These are phyloP conservation scores for Corythoichthys haematopterus DNA, from an alignment of 2,113 vertebrate genomes.

Conservation along the genomic window DNA sequence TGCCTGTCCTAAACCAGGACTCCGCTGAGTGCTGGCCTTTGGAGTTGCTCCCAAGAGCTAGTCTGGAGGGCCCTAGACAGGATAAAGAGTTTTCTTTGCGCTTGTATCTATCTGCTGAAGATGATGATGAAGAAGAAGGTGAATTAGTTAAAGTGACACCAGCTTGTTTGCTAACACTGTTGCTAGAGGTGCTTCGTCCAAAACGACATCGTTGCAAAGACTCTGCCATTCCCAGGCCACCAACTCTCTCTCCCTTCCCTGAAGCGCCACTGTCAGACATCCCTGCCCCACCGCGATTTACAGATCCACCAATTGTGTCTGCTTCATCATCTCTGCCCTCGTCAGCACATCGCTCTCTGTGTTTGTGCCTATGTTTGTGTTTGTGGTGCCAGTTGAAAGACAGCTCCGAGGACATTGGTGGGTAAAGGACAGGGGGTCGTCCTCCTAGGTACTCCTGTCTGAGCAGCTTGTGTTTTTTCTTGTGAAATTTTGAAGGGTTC, in stretches of 20 bases:
- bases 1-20: constrained; percentile 72
- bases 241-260: constrained; percentile 59
- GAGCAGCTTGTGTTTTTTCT: constrained; percentile 97
- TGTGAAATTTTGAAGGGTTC: constrained; percentile 95
- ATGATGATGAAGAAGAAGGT: constrained; percentile 75
- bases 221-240: constrained; percentile 75
- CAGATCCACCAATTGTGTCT: constrained; percentile 36
- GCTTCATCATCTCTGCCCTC: constrained; percentile 61
- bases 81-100: constrained; percentile 72
- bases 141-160: constrained; percentile 67
- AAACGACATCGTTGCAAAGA: constrained; percentile 89
- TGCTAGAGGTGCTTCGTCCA: constrained; percentile 76
- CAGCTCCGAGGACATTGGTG: constrained; percentile 89
- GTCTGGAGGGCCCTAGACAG: constrained; percentile 71
- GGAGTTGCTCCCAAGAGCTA: constrained; percentile 58
- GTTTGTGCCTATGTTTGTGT: constrained; percentile 94
- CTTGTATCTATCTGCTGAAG: constrained; percentile 78
- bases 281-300: constrained; percentile 43
- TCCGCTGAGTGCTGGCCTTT: constrained; percentile 65
- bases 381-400: constrained; percentile 99
- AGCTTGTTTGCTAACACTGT: constrained; percentile 54
- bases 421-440: constrained; percentile 87
- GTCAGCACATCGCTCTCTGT: constrained; percentile 78
- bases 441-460: constrained; percentile 88
- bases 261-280: constrained; percentile 55